Percentiles rank a stretch among this genome's conserved stretches.
Conservation (phyloP, 1,140 invertebrate genomes). For the Coptotermes formosanus region DNA sequence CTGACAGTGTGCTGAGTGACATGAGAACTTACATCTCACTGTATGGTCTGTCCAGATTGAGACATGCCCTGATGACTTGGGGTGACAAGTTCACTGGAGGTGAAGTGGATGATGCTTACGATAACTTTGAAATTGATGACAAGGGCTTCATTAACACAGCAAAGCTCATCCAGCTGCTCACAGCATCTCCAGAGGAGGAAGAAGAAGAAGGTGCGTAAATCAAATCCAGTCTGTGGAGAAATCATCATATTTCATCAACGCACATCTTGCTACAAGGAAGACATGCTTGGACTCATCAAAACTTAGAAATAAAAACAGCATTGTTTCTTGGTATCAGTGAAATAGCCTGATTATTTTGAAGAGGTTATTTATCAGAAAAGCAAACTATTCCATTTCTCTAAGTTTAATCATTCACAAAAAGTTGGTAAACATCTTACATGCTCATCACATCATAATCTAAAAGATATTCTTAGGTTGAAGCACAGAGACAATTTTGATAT, state of each 20-base stretch:
- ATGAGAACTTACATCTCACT: not conserved
- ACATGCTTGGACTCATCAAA: not conserved
- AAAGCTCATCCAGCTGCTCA: conserved; percentile 83
- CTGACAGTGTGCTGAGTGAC: too few species aligned
- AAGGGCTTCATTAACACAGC: conserved; percentile 90
- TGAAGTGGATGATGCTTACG: conserved; percentile 92
- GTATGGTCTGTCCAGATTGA: conserved; percentile 61
- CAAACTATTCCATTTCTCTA: conserved; percentile 6
- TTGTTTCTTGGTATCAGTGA: not conserved
- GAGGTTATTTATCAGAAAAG: not conserved
- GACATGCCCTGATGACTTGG: conserved; percentile 91
- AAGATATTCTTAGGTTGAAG: not conserved
- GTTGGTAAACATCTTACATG: not conserved
- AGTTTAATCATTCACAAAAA: not conserved
- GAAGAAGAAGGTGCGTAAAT: conserved; percentile 57
- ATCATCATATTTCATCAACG: conserved; percentile 7
- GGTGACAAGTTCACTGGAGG: conserved; percentile 93
- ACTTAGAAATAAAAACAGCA: not conserved
- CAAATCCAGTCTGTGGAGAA: not conserved
- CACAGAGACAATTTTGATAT: not conserved
- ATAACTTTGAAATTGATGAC: conserved; percentile 92
- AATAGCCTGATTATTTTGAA: not conserved
- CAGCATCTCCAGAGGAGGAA: conserved; percentile 75
- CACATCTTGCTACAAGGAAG: not conserved
- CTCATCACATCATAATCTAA: not conserved